Evolutionary conservation across 2,888 invertebrate genomes (phyloP), one percentile per base, ranked within the genome.

Genomic region (Hemithea aestivaria): DNA sequence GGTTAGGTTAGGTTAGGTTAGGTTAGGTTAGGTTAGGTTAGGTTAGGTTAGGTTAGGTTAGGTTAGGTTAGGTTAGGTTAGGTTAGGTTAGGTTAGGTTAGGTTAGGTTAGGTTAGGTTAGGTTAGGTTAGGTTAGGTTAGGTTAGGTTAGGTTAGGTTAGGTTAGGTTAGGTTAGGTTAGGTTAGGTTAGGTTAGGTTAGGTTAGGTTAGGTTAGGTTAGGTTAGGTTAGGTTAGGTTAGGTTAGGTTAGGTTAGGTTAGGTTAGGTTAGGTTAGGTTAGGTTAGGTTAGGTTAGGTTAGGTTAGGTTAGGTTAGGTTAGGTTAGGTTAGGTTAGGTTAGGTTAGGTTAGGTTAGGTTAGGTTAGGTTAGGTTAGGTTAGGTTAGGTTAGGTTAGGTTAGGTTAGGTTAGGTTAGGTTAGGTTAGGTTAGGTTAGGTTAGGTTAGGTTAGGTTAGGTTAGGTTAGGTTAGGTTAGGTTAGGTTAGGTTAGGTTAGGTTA

Each of bases 391-490:
- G 48, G 48, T 48, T 45, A 45, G 48, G 48, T 51, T 45, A 45
- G 47, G 47, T 33, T 33, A 39, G 45, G 50, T 48, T 46, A 48
- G 50, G 50, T 48, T 53, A 48, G 49, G 52, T 52, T 48, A 49
- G 47, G 49, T 49, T 52, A 49, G 49, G 49, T 51, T 51, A 51
- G 51, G 51, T 51, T 48, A 51, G 51, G 51, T 51, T 51, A 48
- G 47, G 48, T 48, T 47, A 48, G 48, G 48, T 51, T 51, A 51
- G 51, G 51, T 51, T 51, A 48, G 51, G 51, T 51, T 52, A 52
- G 52, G 52, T 52, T 53, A 50, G 52, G 52, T 52, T 52, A 52
- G 52, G 52, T 52, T 51, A 51, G 45, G 51, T 48, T 51, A 51
- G 50, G 46, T 50, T 46, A 45, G 48, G 49, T 49, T 48, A 49